phyloP scores from a whole-genome alignment of 1,140 invertebrate genomes.

The Drosophila bocki region DNA sequence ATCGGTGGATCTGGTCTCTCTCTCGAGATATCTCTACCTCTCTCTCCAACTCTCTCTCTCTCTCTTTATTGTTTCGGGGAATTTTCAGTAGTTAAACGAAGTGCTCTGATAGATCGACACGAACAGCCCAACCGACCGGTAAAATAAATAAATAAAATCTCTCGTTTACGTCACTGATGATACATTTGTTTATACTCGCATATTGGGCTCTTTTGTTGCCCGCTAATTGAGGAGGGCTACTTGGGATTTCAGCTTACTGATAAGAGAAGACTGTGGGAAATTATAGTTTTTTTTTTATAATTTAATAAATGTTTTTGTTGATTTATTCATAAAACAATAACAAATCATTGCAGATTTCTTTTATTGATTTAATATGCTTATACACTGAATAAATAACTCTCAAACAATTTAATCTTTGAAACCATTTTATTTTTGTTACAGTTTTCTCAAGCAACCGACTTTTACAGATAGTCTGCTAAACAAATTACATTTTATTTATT shows the following conservation, averaged over 20 bases:
- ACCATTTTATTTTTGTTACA: neutral
- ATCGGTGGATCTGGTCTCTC: slow-evolving; percentile 5
- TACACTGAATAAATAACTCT: neutral
- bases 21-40: neutral
- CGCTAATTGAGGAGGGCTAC: neutral
- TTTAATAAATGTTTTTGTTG: too few species aligned
- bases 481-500: neutral
- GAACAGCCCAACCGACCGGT: neutral
- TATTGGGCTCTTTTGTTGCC: neutral
- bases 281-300: neutral
- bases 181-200: slow-evolving; percentile 16
- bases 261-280: neutral
- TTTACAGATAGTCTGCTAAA: neutral
- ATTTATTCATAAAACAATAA: too few species aligned
- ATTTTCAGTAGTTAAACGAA: slow-evolving; percentile 39
- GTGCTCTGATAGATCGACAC: slow-evolving; percentile 17
- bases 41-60: neutral
- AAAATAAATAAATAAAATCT: neutral
- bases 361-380: too few species aligned
- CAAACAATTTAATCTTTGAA: neutral
- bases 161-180: slow-evolving; percentile 29
- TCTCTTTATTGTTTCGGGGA: slow-evolving; percentile 25
- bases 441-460: neutral
- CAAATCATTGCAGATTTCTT: too few species aligned
- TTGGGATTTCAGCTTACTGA: neutral